Evolutionary conservation across 1,140 invertebrate genomes (phyloP).

Genomic region (Diploscapter pachys): DNA sequence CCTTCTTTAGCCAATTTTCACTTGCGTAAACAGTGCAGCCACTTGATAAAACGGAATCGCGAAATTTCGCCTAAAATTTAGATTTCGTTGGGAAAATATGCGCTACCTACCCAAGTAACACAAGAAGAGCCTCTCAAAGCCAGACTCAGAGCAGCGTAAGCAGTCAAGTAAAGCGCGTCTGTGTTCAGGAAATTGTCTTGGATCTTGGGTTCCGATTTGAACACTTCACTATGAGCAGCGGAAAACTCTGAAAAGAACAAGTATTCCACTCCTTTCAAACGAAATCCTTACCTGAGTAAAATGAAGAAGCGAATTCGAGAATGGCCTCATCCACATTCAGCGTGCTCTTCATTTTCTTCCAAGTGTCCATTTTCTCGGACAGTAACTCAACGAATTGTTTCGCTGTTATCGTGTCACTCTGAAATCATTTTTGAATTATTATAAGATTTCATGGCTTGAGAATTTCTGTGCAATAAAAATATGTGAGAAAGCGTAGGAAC

Average conservation of each 20-base stretch:
- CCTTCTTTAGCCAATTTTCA: conserved; percentile 28
- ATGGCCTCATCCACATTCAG: conserved; percentile 29
- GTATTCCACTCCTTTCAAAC: not conserved
- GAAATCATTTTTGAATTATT: not conserved
- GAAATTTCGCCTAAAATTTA: conserved; percentile 17
- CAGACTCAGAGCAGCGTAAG: conserved; percentile 18
- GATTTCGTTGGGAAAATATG: not conserved
- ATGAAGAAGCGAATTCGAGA: conserved; percentile 22
- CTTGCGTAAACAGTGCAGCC: conserved; percentile 31
- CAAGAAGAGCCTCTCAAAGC: not conserved
- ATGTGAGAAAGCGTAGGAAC: too few relatives aligned
- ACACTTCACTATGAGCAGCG: conserved; percentile 25
- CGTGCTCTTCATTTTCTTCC: conserved; percentile 11
- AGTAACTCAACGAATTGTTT: conserved; percentile 16
- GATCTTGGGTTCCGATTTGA: conserved; percentile 27
- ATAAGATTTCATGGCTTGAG: not conserved
- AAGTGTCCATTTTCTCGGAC: conserved; percentile 6
- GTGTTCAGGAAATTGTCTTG: conserved; percentile 36
- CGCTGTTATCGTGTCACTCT: conserved; percentile 32
- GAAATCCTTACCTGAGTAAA: conserved; percentile 18
- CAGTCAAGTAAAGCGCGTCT: conserved; percentile 33
- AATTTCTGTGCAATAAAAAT: too few relatives aligned
- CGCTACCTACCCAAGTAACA: conserved; percentile 9
- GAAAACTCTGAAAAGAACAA: conserved; percentile 25
- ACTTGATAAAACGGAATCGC: conserved; percentile 16